Base-by-base conservation (phyloP, 1,140 invertebrate genomes). In the Meloidogyne exigua region DNA sequence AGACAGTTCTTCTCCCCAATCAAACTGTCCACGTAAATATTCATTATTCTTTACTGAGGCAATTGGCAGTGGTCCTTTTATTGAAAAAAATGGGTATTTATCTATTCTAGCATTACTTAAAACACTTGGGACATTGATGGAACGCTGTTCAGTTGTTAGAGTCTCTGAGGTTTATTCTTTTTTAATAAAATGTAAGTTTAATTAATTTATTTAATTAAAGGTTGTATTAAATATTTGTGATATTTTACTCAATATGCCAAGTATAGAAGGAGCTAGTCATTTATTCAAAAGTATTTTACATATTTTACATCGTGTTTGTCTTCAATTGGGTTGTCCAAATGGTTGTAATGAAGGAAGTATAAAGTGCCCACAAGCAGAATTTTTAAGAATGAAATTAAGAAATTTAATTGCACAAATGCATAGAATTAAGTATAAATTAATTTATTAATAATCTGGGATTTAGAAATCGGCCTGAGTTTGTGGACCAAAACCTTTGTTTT, bases 21-120 rank as follows among this genome's bases (percentile, higher is more conserved):
- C 57, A 15, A 64, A 64, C 44, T 25, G 23, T 32, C 57, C 18
- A 26, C 66, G 42, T 12, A 57, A 70, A 13, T 63, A 23, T 64
- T 68, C 74, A 11, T 26, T 75, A 26, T 75, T 74, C 32, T 75
- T 75, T 36, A 9, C 70, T 11, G 66, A 96, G 89, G 94, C 93
- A 1, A 91, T 94, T 0, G 96, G 95, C 0, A 94, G 95, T 0
- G 89, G 92, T 18, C 91, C 92, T 87, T 99, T 97, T 82, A 96
- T 98, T 36, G 96, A 95, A 36, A 92, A 92, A 84, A 94, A 97
- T 84, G 96, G 96, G 0, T 92, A 95, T 84, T 92, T 99, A 63
- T 93, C 96, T 88, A 91, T 94, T 78, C 91, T 92, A 88, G 92
- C 98, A 11, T 92, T 98, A 2, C 88, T 99, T 18, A 93, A 94